Evolutionary conservation across 2,888 invertebrate genomes (phyloP), one percentile per base, ranked within the genome.

Genomic region (Nomada fabriciana): DNA sequence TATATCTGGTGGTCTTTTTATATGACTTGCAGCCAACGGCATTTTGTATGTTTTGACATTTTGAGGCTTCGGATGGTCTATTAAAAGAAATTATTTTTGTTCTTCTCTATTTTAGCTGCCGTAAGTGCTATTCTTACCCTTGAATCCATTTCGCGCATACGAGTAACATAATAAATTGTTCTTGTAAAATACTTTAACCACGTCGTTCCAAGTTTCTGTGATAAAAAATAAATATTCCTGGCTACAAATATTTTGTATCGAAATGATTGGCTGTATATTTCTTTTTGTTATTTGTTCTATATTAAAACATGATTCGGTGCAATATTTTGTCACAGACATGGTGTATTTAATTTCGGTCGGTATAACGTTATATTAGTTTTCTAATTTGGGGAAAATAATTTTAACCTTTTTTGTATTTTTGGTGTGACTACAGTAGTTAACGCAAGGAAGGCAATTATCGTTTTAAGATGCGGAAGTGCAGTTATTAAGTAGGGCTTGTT

Each of bases 1-100:
- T 9, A 50, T 64, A 52, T 7, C 23, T 2, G 7, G 43, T 23
- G n/a, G 13, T 55, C 13, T 25, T 47, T 69, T 59, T 59, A 69
- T 57, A 2, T 9, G 43, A 43, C 43, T n/a, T 2, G 43, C 15
- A 70, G 20, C 47, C 29, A 15, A 69, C 25, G 9, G n/a, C 43
- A 29, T 70, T 70, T 70, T 70, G 25, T 68, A 36, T 13, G 0
- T 20, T 29, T 70, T 70, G 69, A 70, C 69, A 70, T 70, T 70
- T 70, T 20, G 2, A 29, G 20, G 29, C n/a, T 29, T 20, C 4
- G 47, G 10, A 9, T 2, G 59, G 20, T 29, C 4, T 70, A 70
- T 59, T 47, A 59, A 59, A 70, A 47, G 29, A 47, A 29, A 70
- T 59, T 50, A 59, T 59, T 60, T 29, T 20, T 29, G n/a, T 47